Evolutionary conservation across 2,888 invertebrate genomes (phyloP), one percentile per base, ranked within the genome.

Genomic region (Hyppa rectilinea): DNA sequence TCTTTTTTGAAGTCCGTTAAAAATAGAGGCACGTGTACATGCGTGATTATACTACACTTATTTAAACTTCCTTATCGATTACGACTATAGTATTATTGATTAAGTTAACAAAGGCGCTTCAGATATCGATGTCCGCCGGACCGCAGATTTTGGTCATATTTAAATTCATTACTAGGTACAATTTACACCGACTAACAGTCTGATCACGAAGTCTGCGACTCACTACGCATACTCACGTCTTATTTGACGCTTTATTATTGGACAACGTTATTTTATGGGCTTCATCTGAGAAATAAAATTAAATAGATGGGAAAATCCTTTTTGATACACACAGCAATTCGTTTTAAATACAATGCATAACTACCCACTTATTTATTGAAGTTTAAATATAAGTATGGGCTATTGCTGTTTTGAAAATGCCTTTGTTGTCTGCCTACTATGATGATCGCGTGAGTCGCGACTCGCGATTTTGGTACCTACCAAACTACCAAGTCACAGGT

Each of bases 101-200:
- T 31, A 38, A 45, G 50, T 45, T 53, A 62, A 73, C 74, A 73
- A 69, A 53, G 52, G 36, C 45, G 65, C n/a, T 40, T 40, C 23
- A 43, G 47, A 4, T 55, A 73, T 34, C 17, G 45, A 55, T 74
- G n/a, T 29, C 43, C 40, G 3, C 20, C 34, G 9, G 14, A 5
- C 40, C 14, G 7, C 26, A 34, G 45, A 75, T 47, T 53, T 47
- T 68, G 36, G 23, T 59, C 23, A 50, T 29, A 68, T 70, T 66
- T 50, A 52, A 58, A 78, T 62, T 43, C 34, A 49, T 53, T 58
- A 72, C 47, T 26, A n/a, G n/a, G n/a, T n/a, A 20, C 55, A 26
- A 43, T 67, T 58, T 50, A 65, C 49, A 45, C 14, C 45, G 1
- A 70, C 10, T 60, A 64, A 67, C 38, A 75, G 67, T 67, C 75